Conservation (phyloP, 2,888 invertebrate genomes). For the Emmelina monodactyla region DNA sequence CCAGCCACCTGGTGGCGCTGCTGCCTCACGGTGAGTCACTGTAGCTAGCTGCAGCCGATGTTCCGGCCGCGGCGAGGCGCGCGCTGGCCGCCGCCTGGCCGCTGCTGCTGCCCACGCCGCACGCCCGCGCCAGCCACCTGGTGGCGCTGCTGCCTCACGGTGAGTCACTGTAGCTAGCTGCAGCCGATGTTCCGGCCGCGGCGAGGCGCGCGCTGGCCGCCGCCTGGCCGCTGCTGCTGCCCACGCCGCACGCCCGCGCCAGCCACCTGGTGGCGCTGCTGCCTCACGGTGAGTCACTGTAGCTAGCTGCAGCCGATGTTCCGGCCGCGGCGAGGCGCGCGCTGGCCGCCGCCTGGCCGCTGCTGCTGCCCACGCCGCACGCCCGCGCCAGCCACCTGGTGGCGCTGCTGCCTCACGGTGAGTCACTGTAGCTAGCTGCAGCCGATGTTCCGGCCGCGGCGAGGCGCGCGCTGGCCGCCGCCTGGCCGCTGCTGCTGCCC, state of each 20-base stretch:
- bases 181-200: conserved; percentile 40
- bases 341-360: conserved; percentile 84
- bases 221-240: conserved; percentile 88
- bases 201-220: conserved; percentile 73
- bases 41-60: conserved; percentile 40
- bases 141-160: conserved; percentile 43
- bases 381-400: no score
- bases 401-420: conserved; percentile 38
- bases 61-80: conserved; percentile 60
- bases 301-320: conserved; percentile 37
- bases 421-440: no score
- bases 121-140: no score
- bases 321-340: conserved; percentile 66
- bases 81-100: conserved; percentile 86
- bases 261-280: conserved; percentile 43
- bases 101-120: conserved; percentile 87
- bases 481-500: conserved; percentile 90
- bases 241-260: no score
- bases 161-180: no score
- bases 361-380: conserved; percentile 90
- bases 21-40: conserved; percentile 40
- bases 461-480: conserved; percentile 77
- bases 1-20: conserved; percentile 40
- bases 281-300: conserved; percentile 36
- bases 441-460: conserved; percentile 57